Evolutionary conservation across 92 coral and sea anemone genomes (phyloP).

Genomic region (Chrysogorgia sp.): DNA sequence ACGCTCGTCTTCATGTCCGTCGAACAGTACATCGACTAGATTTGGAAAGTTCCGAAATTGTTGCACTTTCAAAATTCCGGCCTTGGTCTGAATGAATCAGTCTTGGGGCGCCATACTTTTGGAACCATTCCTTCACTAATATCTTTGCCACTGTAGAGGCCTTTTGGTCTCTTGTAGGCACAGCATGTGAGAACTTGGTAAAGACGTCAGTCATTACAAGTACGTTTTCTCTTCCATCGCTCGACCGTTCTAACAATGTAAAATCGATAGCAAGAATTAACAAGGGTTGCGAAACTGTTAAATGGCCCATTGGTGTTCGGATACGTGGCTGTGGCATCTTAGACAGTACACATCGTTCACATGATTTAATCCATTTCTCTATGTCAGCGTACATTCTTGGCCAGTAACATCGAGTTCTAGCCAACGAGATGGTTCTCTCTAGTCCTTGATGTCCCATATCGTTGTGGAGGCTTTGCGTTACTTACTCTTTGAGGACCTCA

Average conservation of each 20-base stretch:
- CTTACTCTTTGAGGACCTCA: conserved; percentile 53
- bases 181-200: conserved; percentile 61
- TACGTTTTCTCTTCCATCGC: conserved; percentile 63
- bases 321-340: conserved; percentile 61
- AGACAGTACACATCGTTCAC: conserved; percentile 52
- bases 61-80: conserved; percentile 57
- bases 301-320: conserved; percentile 57
- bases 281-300: conserved; percentile 49
- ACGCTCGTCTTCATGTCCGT: conserved; percentile 40
- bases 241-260: conserved; percentile 59
- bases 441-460: conserved; percentile 68
- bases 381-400: conserved; percentile 55
- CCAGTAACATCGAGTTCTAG: conserved; percentile 62
- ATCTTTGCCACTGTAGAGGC: conserved; percentile 60
- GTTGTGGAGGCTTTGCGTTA: conserved; percentile 53
- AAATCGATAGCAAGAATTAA: conserved; percentile 63
- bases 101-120: conserved; percentile 52
- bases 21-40: conserved; percentile 53
- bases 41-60: conserved; percentile 50
- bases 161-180: conserved; percentile 64
- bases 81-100: conserved; percentile 73
- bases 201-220: conserved; percentile 71
- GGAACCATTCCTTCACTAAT: conserved; percentile 66
- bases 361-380: conserved; percentile 56
- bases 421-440: conserved; percentile 56